These are phyloP conservation scores for Lycaon pictus DNA, from an alignment of 2,113 vertebrate species.

Conservation along the genomic window DNA sequence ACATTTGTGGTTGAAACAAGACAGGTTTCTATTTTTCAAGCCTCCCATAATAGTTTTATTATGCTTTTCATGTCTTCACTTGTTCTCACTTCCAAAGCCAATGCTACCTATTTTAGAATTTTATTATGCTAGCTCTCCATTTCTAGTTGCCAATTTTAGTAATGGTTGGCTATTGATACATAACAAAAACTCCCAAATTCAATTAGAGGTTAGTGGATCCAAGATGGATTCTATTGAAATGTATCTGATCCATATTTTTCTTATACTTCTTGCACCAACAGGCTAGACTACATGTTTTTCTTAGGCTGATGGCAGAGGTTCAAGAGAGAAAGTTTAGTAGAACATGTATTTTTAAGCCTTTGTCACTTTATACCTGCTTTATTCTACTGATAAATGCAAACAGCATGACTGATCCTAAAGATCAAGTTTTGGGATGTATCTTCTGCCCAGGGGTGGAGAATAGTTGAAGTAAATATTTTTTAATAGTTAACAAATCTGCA, in stretches of 20 bases:
- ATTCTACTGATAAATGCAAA: neutral
- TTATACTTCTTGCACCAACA: neutral
- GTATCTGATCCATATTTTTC: neutral
- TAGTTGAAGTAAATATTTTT: conserved; percentile 12
- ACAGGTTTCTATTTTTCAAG: neutral
- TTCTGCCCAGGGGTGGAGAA: neutral
- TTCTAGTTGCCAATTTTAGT: neutral
- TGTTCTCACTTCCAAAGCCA: neutral
- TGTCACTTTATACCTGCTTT: neutral
- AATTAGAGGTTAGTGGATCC: neutral
- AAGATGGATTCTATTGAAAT: neutral
- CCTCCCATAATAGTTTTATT: neutral
- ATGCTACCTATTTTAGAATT: neutral
- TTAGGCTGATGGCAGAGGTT: neutral
- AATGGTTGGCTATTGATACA: neutral
- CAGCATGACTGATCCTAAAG: neutral
- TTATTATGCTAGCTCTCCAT: neutral
- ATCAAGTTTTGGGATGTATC: neutral
- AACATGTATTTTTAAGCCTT: neutral
- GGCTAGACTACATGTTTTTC: neutral
- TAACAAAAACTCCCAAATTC: neutral
- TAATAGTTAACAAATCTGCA: neutral
- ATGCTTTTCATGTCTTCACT: neutral
- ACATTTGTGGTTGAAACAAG: neutral
- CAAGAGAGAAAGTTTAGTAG: neutral